Conservation (phyloP, 2,113 vertebrate genomes). For the Cheirogaleus medius region DNA sequence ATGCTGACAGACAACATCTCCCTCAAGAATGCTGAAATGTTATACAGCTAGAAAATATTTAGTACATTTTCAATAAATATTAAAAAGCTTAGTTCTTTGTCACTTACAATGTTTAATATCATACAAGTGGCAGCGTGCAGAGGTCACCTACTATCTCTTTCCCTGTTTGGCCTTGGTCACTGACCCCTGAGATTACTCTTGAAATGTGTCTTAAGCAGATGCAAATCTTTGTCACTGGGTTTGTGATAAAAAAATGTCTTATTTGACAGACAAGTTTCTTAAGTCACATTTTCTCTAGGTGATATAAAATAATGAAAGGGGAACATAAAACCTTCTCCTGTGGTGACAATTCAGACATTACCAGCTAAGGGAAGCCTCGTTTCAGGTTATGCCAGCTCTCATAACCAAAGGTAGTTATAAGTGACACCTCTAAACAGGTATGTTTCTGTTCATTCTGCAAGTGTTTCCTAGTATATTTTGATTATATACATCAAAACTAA, state of each 20-base stretch:
- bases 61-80: slow-evolving; percentile 27
- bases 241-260: slow-evolving; percentile 51
- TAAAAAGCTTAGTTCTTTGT: slow-evolving; percentile 6
- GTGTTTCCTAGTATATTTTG: not conserved
- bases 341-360: not conserved
- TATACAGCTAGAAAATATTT: not conserved
- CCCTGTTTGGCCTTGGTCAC: not conserved
- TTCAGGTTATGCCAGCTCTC: not conserved
- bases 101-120: slow-evolving; percentile 5
- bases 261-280: slow-evolving; percentile 1
- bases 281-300: slow-evolving; percentile 30
- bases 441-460: not conserved
- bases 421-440: no score
- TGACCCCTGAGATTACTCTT: slow-evolving; percentile 30
- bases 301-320: not conserved
- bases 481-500: not conserved
- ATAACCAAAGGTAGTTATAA: not conserved
- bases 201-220: slow-evolving; percentile 34
- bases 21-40: not conserved
- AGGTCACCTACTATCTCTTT: slow-evolving; percentile 11
- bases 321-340: not conserved
- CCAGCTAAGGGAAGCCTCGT: not conserved
- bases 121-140: not conserved
- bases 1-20: not conserved
- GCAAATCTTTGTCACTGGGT: slow-evolving; percentile 25